Base-by-base conservation (phyloP, 2,888 invertebrate species). In the Synanthedon andrenaeformis region DNA sequence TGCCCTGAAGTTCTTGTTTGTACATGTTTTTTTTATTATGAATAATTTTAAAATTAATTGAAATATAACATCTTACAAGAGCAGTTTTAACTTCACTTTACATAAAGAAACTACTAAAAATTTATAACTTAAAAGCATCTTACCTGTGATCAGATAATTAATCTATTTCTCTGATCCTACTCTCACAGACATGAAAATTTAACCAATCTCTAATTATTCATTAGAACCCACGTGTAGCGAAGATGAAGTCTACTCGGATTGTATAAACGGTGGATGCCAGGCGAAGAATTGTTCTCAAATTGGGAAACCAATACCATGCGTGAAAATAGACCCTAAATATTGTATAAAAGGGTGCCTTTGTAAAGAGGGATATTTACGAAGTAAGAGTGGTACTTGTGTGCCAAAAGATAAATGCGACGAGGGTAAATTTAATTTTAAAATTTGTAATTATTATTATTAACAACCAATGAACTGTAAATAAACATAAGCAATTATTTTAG, bases 311-410 rank as follows among this genome's bases (percentile, higher is more conserved):
- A 56, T 70, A 5, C 61, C 61, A 2, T 75, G 74, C 53, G 42
- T 61, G 1, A 65, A 59, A 52, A 51, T 67, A 1, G 50, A 61
- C 14, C 56, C 63, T 0, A 58, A 61, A 13, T 4, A 19, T 41
- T 76, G 76, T 49, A 62, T 58, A 12, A 60, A 64, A 13, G 75
- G 75, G 1, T 76, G 76, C 51, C 23, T 68, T 5, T 76, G 76
- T 52, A 58, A 60, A 55, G 57, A 66, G 3, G 64, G 61, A 0
- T 74, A 66, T 51, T 59, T 74, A 49, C 59, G 71, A 56, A 57
- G 57, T 3, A 11, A 56, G 0, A 63, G 71, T 23, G 74, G 74
- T 3, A 58, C 55, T 4, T 76, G 75, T 48, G 58, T 76, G 5
- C 69, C 64, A 3, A 51, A 58, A 55, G 49, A 65, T 6, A 42